Conservation (phyloP, 2,888 invertebrate genomes). For the Acleris literana region DNA sequence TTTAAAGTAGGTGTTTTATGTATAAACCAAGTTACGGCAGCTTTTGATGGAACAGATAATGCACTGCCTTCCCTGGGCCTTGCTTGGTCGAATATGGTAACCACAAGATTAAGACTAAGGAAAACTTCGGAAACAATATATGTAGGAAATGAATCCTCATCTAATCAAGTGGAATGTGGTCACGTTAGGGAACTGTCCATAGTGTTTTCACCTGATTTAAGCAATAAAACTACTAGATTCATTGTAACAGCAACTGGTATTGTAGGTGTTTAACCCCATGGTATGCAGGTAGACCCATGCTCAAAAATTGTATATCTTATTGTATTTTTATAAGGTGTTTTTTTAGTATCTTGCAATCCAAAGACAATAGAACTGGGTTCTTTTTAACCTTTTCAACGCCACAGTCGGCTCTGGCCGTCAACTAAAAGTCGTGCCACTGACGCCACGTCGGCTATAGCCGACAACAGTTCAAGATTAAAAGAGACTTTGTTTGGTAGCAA, state of each 20-base stretch:
- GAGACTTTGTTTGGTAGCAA: no score
- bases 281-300: not conserved
- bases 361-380: no score
- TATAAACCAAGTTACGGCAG: constrained; percentile 74
- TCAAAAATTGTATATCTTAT: no score
- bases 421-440: no score
- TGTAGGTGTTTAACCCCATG: constrained; percentile 35
- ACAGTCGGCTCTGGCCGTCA: no score
- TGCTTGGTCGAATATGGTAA: constrained; percentile 78
- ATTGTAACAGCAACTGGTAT: constrained; percentile 59
- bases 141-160: constrained; percentile 17
- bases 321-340: no score
- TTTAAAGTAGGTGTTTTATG: constrained; percentile 67
- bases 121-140: constrained; percentile 45
- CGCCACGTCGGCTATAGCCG: no score
- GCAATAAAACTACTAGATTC: constrained; percentile 53
- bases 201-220: constrained; percentile 65
- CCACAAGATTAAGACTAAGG: constrained; percentile 60
- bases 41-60: constrained; percentile 54
- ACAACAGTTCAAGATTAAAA: no score
- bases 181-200: constrained; percentile 58
- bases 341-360: no score
- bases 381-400: no score
- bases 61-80: constrained; percentile 71
- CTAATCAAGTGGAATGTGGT: constrained; percentile 39